Evolutionary conservation across 2,113 vertebrate species (phyloP).

Genomic region (Sigmodon hispidus): DNA sequence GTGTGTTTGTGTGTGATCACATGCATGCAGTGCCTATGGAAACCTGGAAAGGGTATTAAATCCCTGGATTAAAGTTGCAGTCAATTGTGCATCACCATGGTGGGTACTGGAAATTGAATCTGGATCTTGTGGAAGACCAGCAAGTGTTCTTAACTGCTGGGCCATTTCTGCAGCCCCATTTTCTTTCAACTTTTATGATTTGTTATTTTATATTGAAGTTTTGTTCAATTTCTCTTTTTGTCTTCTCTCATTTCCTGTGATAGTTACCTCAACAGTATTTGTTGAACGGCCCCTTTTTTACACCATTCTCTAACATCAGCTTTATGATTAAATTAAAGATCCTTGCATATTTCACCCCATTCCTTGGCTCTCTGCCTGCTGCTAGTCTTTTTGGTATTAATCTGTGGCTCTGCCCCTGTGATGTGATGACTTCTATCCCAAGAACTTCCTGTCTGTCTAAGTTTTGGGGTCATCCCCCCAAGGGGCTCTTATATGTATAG

Average conservation of each 20-base stretch:
- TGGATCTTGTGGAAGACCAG: background rate
- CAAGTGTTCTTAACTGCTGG: background rate
- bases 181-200: background rate
- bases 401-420: background rate
- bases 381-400: background rate
- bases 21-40: background rate
- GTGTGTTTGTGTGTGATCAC: background rate
- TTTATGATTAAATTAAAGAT: background rate
- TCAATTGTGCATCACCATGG: background rate
- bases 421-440: background rate
- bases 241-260: background rate
- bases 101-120: background rate
- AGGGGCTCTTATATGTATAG: background rate
- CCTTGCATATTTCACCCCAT: background rate
- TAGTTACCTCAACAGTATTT: background rate
- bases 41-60: background rate
- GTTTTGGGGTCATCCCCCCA: background rate
- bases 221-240: background rate
- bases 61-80: background rate
- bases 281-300: background rate
- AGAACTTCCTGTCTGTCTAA: background rate
- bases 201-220: slow-evolving; percentile 31
- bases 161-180: background rate
- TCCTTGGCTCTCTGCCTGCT: background rate
- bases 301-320: background rate